Evolutionary conservation across 2,888 invertebrate genomes (phyloP), one percentile per base, ranked within the genome.

Genomic region (Polyploca ridens): DNA sequence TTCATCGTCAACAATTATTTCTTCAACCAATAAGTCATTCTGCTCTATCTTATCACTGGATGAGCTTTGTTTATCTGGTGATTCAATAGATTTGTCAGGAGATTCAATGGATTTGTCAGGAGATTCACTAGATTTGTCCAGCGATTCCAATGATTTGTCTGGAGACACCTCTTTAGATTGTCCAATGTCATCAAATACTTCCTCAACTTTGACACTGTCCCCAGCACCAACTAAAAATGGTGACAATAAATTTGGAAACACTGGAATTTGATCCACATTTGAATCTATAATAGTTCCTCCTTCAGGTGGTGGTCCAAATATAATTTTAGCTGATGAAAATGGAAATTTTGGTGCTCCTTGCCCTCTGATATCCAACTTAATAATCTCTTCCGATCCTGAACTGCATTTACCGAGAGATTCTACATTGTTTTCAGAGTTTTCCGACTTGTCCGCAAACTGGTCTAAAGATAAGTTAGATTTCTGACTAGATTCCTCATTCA

Each of bases 361-460:
- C 1, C 94, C 94, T 81, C 94, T 82, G 49, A 94, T 94, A 76
- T 94, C 94, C 66, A 94, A 70, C 68, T 93, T 94, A 63, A 94
- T 94, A 8, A 94, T 90, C 72, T 94, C 94, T 69, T 94, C 94
- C 44, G 94, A 94, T 0, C 82, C 88, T 61, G 92, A 90, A 73
- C 86, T 89, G 10, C 73, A 71, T 72, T 81, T 86, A 10, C 82
- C 80, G 0, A 75, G 71, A 3, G 83, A 85, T 62, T 82, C 78
- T 46, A 75, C 73, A 65, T 69, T 72, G 62, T 77, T 72, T 33
- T 77, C 73, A 35, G 79, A 82, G 62, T 78, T 75, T 68, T 77
- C 81, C 38, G 75, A 77, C 63, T 75, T 74, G 8, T 81, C 81
- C 58, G 74, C 74, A 38, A 79, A 76, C 60, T 76, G n/a, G 8